These are phyloP conservation scores for Lumbricus terrestris DNA, from an alignment of 2,888 invertebrate genomes.

Conservation along the genomic window DNA sequence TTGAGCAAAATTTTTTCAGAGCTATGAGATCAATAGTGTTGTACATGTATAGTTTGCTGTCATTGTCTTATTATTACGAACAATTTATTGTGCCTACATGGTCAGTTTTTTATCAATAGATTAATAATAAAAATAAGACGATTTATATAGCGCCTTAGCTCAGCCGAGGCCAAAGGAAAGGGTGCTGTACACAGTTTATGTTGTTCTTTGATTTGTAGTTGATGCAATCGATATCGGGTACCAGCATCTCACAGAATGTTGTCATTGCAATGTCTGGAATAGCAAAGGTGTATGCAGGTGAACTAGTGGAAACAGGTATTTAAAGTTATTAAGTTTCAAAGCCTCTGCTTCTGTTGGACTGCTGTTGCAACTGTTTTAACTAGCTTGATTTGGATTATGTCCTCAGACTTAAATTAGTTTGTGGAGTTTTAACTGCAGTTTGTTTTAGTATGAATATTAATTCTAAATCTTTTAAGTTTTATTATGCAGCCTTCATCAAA, in stretches of 20 bases:
- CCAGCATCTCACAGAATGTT: conserved; percentile 92
- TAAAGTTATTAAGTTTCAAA: conserved; percentile 15
- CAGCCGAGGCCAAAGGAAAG: no score
- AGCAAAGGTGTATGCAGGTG: conserved; percentile 97
- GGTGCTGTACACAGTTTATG: no score
- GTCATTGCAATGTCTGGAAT: conserved; percentile 99
- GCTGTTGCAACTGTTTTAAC: no score
- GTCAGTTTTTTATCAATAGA: neutral
- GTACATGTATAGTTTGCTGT: neutral
- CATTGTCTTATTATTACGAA: neutral
- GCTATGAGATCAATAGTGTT: neutral
- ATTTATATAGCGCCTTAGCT: no score
- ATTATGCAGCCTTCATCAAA: no score
- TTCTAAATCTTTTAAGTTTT: no score
- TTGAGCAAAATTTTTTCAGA: neutral
- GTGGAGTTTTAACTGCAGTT: no score
- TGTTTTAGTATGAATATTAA: no score
- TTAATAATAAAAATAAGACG: no score
- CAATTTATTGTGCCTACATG: neutral
- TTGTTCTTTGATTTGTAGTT: conserved; percentile 60
- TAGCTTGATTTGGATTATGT: no score
- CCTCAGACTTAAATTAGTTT: no score
- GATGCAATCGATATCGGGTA: conserved; percentile 90
- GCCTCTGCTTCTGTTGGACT: neutral
- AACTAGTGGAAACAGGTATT: conserved; percentile 98